Conservation (phyloP, 2,888 invertebrate species). For the Oligia fasciuncula region DNA sequence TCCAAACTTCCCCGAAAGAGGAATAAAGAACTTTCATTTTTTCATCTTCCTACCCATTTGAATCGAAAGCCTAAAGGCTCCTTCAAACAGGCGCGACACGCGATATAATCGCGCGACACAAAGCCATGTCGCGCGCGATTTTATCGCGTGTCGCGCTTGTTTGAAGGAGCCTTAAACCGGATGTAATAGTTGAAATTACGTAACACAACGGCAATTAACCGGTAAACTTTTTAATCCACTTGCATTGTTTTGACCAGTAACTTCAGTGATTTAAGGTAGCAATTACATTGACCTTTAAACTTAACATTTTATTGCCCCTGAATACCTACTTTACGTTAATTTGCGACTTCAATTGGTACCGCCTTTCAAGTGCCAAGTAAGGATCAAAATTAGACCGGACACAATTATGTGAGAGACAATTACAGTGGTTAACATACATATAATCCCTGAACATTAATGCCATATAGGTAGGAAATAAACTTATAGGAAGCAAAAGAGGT, state of each 20-base stretch:
- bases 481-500: too few species aligned
- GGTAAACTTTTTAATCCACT: background rate
- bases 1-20: too few species aligned
- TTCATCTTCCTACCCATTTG: too few species aligned
- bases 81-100: too few species aligned
- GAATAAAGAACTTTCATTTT: too few species aligned
- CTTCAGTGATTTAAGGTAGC: constrained; percentile 27
- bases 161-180: too few species aligned
- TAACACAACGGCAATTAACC: background rate
- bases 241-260: constrained; percentile 16
- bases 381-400: constrained; percentile 21
- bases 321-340: constrained; percentile 39
- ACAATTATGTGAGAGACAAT: constrained; percentile 11
- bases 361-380: constrained; percentile 15
- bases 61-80: too few species aligned
- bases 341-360: constrained; percentile 30
- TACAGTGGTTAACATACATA: background rate
- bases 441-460: background rate
- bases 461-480: background rate
- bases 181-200: background rate
- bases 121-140: too few species aligned
- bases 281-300: constrained; percentile 37
- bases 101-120: too few species aligned
- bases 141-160: too few species aligned
- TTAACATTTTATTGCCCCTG: constrained; percentile 20